Conservation (phyloP, 2,113 vertebrate genomes). For the Dromas ardeola region DNA sequence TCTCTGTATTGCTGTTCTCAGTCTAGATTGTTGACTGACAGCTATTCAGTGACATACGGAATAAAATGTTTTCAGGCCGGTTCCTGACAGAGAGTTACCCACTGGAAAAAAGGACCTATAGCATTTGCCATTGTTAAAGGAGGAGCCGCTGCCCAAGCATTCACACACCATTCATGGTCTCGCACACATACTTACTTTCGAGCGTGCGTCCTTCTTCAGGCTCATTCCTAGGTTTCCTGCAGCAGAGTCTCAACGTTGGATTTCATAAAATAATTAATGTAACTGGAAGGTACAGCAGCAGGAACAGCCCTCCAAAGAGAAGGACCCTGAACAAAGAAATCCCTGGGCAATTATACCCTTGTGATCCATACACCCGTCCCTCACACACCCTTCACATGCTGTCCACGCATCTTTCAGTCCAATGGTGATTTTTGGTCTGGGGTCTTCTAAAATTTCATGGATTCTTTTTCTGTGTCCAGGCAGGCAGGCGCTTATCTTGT, state of each 20-base stretch:
- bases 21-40: not conserved
- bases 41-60: not conserved
- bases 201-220: no score
- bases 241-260: not conserved
- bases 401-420: not conserved
- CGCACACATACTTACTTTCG: not conserved
- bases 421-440: not conserved
- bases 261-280: not conserved
- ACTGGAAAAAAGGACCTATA: not conserved
- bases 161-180: not conserved
- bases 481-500: not conserved
- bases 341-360: not conserved
- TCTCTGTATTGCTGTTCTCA: fast-evolving
- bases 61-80: not conserved
- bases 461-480: not conserved
- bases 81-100: not conserved
- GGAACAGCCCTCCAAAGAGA: not conserved
- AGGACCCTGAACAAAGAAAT: not conserved
- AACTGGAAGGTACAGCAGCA: not conserved
- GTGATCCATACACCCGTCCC: not conserved
- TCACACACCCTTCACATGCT: not conserved
- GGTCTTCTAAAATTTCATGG: not conserved
- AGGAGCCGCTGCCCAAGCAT: not conserved
- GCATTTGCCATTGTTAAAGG: not conserved
- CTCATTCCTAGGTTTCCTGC: not conserved